These are phyloP conservation scores for Pangasius krempfi DNA, from an alignment of 2,797 vertebrate genomes.

Conservation along the genomic window DNA sequence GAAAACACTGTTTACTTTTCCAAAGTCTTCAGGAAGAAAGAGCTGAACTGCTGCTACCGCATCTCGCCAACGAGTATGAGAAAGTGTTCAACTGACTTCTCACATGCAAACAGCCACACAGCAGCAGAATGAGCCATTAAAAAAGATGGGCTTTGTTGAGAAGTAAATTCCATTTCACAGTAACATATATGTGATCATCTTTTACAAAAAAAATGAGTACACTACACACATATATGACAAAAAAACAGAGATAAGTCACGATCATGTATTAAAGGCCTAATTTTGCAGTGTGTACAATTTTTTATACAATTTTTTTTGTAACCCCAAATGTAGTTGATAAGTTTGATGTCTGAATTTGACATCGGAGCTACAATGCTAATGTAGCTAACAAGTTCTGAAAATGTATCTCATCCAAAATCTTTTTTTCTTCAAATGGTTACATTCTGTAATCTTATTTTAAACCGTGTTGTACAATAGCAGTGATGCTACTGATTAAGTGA, in stretches of 20 bases:
- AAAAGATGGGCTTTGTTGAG: not conserved
- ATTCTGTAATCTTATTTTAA: not conserved
- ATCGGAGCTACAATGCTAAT: not conserved
- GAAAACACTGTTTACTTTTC: conserved; percentile 44
- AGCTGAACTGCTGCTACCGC: not conserved
- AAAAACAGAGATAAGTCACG: not conserved
- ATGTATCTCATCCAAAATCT: not conserved
- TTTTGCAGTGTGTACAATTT: not conserved
- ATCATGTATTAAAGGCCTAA: not conserved
- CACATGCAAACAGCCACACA: not conserved
- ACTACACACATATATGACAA: not conserved
- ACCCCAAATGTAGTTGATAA: not conserved
- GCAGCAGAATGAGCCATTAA: not conserved
- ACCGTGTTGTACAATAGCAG: not conserved
- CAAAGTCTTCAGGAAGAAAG: conserved; percentile 47
- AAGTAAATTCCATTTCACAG: not conserved
- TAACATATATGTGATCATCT: not conserved
- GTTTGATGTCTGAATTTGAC: not conserved
- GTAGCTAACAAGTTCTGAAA: not conserved
- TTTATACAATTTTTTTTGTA: not conserved
- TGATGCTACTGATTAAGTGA: not conserved
- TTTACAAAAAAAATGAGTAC: not conserved
- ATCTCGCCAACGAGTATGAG: not conserved
- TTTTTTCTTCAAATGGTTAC: not conserved
- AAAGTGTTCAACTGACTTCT: conserved; percentile 7